These are phyloP conservation scores for Miniopterus natalensis DNA, from an alignment of 2,113 vertebrate genomes.

Conservation along the genomic window DNA sequence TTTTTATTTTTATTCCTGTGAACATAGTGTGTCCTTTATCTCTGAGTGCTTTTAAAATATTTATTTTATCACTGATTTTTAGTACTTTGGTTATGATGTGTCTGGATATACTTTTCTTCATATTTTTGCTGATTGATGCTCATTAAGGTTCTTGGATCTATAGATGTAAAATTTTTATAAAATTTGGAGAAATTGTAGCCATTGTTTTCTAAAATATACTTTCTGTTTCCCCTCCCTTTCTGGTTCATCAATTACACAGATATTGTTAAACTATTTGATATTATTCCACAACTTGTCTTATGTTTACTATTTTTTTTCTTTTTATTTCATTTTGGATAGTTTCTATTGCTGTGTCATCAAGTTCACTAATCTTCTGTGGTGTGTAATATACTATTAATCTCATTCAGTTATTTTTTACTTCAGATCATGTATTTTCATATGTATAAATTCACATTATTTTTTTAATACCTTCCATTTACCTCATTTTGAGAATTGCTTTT, in stretches of 20 bases:
- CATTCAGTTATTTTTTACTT: slow-evolving; percentile 47
- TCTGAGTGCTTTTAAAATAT: background rate
- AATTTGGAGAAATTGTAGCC: background rate
- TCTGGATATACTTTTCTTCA: slow-evolving; percentile 2
- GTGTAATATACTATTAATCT: background rate
- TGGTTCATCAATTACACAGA: background rate
- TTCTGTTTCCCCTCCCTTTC: background rate
- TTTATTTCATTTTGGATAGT: background rate
- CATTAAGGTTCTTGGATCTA: background rate
- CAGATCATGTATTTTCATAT: background rate
- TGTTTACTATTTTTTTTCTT: background rate
- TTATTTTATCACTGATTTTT: slow-evolving; percentile 29
- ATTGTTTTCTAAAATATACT: slow-evolving; percentile 39
- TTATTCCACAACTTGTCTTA: background rate
- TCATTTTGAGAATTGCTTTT: slow-evolving; percentile 2
- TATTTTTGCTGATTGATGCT: background rate
- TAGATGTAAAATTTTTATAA: background rate
- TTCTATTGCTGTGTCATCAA: background rate
- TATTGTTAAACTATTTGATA: background rate
- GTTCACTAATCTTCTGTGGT: background rate
- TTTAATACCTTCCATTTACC: background rate
- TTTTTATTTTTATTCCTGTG: background rate
- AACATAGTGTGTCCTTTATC: background rate
- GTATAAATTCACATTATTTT: background rate
- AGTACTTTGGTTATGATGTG: background rate